Percentiles rank a stretch among this genome's conserved stretches.
phyloP scores from a whole-genome alignment of 2,797 vertebrate genomes.

The Corythornis leucogaster region DNA sequence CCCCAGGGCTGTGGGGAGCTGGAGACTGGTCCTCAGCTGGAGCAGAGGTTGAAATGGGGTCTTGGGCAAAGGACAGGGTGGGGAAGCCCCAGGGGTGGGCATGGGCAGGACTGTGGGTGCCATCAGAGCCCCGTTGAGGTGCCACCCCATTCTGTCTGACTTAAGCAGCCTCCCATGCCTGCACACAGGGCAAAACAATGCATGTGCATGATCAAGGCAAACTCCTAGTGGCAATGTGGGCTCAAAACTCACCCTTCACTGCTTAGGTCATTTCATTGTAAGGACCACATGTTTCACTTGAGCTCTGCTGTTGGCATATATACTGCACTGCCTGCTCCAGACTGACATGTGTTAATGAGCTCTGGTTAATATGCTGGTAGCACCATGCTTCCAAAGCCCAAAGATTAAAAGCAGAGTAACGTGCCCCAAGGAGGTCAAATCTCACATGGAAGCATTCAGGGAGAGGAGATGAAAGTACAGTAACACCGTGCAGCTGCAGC shows the following conservation, averaged over 20 bases:
- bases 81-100: accelerated
- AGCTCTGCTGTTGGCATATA: conserved; percentile 3
- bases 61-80: too few species aligned
- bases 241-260: not conserved
- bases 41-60: not conserved
- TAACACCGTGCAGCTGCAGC: not conserved
- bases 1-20: not conserved
- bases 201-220: not conserved
- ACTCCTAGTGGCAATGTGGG: not conserved
- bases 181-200: not conserved
- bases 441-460: not conserved
- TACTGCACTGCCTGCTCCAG: conserved; percentile 1
- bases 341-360: not conserved
- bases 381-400: not conserved
- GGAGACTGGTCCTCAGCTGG: not conserved
- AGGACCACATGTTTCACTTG: not conserved
- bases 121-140: not conserved
- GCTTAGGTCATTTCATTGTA: not conserved
- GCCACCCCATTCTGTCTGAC: not conserved
- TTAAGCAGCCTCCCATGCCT: not conserved
- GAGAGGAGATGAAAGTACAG: conserved; percentile 29
- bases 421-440: conserved; percentile 8
- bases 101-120: not conserved
- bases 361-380: not conserved
- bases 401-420: not conserved